phyloP scores from a whole-genome alignment of 2,888 invertebrate species.

The Andrena chrysosceles region DNA sequence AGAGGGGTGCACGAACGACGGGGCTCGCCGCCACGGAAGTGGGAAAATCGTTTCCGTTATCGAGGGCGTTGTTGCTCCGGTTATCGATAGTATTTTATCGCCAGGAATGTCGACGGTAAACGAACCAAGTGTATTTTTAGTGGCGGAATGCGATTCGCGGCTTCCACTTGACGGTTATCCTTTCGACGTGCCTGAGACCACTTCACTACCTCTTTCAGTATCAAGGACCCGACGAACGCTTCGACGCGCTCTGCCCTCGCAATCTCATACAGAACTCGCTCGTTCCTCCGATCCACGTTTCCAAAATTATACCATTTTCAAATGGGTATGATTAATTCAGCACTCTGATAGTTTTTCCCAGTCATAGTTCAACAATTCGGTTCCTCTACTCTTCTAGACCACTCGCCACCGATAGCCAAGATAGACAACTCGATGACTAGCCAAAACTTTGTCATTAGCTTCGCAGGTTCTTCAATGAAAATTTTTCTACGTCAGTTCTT shows the following conservation, averaged over 20 bases:
- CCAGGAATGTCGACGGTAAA: constrained; percentile 21
- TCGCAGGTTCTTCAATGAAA: too few relatives aligned
- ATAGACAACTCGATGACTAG: too few relatives aligned
- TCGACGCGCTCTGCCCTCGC: constrained; percentile 27
- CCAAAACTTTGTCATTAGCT: too few relatives aligned
- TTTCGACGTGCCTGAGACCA: constrained; percentile 44
- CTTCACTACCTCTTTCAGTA: constrained; percentile 44
- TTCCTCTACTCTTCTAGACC: too few relatives aligned
- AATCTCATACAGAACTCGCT: background rate
- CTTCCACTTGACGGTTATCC: constrained; percentile 42
- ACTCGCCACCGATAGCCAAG: too few relatives aligned
- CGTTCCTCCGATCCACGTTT: background rate
- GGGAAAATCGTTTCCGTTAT: background rate
- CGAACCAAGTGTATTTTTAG: constrained; percentile 42
- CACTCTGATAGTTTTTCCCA: too few relatives aligned
- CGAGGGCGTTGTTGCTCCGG: constrained; percentile 3
- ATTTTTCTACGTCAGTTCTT: too few relatives aligned
- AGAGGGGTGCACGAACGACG: background rate
- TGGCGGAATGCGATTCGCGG: constrained; percentile 34
- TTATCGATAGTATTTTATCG: constrained; percentile 27
- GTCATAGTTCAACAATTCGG: too few relatives aligned
- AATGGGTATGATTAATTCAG: too few relatives aligned
- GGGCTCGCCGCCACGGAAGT: constrained; percentile 4
- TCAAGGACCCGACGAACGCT: constrained; percentile 41
- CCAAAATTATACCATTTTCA: background rate